phyloP scores from a whole-genome alignment of 1,140 invertebrate genomes.

The Drosophila ogumai region DNA sequence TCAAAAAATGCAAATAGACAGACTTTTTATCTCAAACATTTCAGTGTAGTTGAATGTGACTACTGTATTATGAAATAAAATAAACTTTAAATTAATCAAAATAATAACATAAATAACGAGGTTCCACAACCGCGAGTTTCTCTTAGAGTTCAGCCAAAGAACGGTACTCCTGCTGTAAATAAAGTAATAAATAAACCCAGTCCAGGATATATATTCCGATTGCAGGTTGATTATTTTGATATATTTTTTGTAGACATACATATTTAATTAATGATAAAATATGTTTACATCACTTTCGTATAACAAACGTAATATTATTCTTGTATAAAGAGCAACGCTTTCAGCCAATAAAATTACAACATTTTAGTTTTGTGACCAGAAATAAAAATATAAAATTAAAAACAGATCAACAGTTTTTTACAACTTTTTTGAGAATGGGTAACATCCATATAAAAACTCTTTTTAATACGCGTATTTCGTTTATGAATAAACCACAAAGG shows the following conservation, averaged over 20 bases:
- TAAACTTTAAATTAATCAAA: no score
- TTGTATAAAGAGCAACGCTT: constrained; percentile 1
- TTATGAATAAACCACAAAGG: neutral
- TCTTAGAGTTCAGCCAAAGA: neutral
- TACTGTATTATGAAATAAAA: no score
- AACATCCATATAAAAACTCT: neutral
- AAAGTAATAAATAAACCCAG: neutral
- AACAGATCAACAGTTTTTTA: constrained; percentile 1
- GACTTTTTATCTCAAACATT: no score
- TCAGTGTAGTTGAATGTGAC: no score
- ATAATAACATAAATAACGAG: no score
- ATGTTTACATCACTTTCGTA: constrained; percentile 1
- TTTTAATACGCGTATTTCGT: neutral
- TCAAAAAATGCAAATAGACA: no score
- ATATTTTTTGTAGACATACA: neutral
- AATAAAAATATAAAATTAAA: neutral
- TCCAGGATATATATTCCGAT: no score
- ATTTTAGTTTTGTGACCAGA: constrained; percentile 34
- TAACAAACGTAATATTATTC: constrained; percentile 11
- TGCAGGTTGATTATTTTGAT: neutral
- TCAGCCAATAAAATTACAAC: constrained; percentile 1
- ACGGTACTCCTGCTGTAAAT: neutral
- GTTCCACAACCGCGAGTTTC: no score
- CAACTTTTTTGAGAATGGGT: neutral
- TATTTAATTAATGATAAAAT: constrained; percentile 6